Percentiles rank a stretch among this genome's conserved stretches.
phyloP scores from a whole-genome alignment of 2,113 vertebrate genomes.

The Catharus bicknelli region DNA sequence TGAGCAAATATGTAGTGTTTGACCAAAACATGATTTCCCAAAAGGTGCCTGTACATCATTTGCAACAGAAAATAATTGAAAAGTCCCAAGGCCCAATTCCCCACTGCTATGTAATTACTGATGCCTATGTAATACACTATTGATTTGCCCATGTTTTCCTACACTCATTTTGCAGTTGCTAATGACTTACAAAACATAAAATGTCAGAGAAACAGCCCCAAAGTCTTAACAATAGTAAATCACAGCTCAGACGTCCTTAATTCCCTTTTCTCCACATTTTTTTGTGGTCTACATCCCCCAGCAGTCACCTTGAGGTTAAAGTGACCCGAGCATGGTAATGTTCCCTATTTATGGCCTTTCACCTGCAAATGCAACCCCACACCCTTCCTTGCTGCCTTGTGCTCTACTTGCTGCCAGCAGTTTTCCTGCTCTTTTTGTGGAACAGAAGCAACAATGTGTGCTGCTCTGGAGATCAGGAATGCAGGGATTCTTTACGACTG shows the following conservation, averaged over 20 bases:
- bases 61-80: conserved; percentile 44
- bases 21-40: conserved; percentile 45
- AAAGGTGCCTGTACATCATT: conserved; percentile 23
- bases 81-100: conserved; percentile 16
- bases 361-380: not conserved
- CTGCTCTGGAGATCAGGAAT: not conserved
- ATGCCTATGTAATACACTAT: conserved; percentile 27
- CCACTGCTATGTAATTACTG: conserved; percentile 36
- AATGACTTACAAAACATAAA: conserved; percentile 19
- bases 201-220: not conserved
- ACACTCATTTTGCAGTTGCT: conserved; percentile 16
- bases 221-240: conserved; percentile 13
- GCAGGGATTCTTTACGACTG: not conserved
- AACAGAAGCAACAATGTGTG: not conserved
- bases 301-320: not conserved
- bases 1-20: not conserved
- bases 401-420: not conserved
- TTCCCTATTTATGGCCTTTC: not conserved
- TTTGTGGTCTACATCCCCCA: rapidly evolving
- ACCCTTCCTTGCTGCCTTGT: not conserved
- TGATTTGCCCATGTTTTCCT: conserved; percentile 24
- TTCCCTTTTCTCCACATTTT: not conserved
- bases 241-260: not conserved
- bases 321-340: not conserved
- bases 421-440: not conserved